Evolutionary conservation across 2,113 vertebrate species (phyloP).

Genomic region (Thunnus thynnus): DNA sequence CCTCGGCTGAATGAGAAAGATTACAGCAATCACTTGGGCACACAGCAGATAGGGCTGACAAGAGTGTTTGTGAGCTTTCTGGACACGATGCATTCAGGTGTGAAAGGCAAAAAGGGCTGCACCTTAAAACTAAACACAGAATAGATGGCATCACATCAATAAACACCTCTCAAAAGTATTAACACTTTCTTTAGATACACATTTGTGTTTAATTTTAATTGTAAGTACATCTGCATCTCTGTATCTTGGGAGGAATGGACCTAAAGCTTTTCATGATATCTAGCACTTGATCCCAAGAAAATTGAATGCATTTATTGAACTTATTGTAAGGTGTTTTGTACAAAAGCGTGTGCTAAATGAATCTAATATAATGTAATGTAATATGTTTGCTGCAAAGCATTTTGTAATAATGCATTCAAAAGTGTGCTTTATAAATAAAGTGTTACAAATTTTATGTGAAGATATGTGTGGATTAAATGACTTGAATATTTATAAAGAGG

Average conservation of each 20-base stretch:
- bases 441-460: not conserved
- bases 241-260: not conserved
- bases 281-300: not conserved
- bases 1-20: conserved; percentile 70
- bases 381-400: not conserved
- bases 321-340: not conserved
- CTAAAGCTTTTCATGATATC: not conserved
- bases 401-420: not conserved
- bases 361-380: not conserved
- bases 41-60: conserved; percentile 62
- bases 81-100: conserved; percentile 59
- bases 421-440: not conserved
- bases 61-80: conserved; percentile 67
- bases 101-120: conserved; percentile 67
- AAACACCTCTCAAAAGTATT: not conserved
- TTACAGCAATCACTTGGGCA: conserved; percentile 75
- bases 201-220: not conserved
- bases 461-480: not conserved
- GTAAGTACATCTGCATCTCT: not conserved
- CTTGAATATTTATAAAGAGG: not conserved
- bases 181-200: not conserved
- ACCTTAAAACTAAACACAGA: conserved; percentile 51
- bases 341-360: not conserved
- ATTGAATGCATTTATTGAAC: not conserved
- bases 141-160: conserved; percentile 26